Evolutionary conservation across 2,797 vertebrate species (phyloP).

Genomic region (Eleutherodactylus coqui): DNA sequence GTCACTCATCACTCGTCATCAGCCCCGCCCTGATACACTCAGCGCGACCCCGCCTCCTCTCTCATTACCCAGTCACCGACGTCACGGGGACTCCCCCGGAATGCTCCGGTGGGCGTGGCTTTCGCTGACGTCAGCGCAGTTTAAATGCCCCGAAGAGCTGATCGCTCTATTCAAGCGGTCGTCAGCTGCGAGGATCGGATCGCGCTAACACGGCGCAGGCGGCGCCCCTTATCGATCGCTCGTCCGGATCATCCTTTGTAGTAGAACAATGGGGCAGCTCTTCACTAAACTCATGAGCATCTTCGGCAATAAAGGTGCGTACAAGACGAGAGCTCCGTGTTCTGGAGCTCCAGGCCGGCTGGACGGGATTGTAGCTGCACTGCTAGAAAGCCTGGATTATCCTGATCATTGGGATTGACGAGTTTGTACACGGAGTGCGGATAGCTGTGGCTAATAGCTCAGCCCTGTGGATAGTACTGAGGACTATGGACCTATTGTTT

Average conservation of each 20-base stretch:
- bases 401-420: neutral
- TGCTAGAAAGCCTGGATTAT: neutral
- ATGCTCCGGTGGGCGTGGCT: neutral
- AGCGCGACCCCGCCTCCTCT: neutral
- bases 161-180: neutral
- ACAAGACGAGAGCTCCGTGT: too few species aligned
- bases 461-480: too few species aligned
- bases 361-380: too few species aligned
- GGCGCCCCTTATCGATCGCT: neutral
- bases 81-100: constrained; percentile 23
- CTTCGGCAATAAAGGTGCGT: constrained; percentile 68
- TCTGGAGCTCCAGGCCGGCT: too few species aligned
- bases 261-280: constrained; percentile 61
- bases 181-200: neutral
- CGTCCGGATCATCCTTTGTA: neutral
- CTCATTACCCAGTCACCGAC: neutral
- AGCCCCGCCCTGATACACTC: neutral
- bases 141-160: constrained; percentile 22
- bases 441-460: too few species aligned
- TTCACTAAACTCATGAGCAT: constrained; percentile 67
- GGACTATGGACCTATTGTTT: too few species aligned
- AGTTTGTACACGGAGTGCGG: neutral
- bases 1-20: neutral
- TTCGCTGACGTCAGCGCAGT: neutral
- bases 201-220: neutral